Percentiles rank a stretch among this genome's conserved stretches.
Evolutionary conservation across 2,797 vertebrate genomes (phyloP).

Genomic region (Pseudomugil tenellus): DNA sequence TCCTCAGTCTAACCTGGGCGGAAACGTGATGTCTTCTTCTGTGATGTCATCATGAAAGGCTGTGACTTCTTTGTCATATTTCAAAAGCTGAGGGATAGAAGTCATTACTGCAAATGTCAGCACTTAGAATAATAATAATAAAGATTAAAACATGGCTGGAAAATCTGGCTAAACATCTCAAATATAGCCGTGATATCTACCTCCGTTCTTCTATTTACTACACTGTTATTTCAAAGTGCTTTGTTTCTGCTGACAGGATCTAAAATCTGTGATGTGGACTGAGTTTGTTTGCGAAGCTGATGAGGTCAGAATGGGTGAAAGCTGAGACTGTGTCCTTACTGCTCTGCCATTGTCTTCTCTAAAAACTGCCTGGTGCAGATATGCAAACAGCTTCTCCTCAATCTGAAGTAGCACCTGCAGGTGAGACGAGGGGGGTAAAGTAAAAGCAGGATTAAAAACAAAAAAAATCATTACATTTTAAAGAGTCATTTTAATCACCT

Average conservation of each 20-base stretch:
- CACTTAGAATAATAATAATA: background rate
- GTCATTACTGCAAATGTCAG: background rate
- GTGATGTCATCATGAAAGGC: conserved; percentile 79
- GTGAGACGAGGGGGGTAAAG: background rate
- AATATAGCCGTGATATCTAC: conserved; percentile 14
- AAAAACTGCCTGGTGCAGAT: conserved; percentile 82
- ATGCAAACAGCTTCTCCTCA: conserved; percentile 83
- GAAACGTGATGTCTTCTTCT: conserved; percentile 85
- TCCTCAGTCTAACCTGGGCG: conserved; percentile 79
- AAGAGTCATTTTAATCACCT: conserved; percentile 58
- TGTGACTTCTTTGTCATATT: conserved; percentile 84
- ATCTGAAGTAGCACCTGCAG: conserved; percentile 84
- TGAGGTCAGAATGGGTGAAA: conserved; percentile 15
- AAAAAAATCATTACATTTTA: fast-evolving
- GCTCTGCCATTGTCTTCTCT: conserved; percentile 82
- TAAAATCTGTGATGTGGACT: conserved; percentile 11
- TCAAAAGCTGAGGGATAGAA: conserved; percentile 76
- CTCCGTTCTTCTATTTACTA: conserved; percentile 13
- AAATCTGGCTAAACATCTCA: background rate
- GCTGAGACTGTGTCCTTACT: conserved; percentile 61
- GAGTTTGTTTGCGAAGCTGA: background rate
- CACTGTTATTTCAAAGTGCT: background rate
- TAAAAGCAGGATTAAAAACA: background rate
- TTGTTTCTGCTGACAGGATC: conserved; percentile 28
- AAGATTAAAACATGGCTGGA: too few species aligned